A percentile compares a stretch with the other conserved stretches of the same genome.
phyloP scores from a whole-genome alignment of 2,888 invertebrate species.

The Lepidocyrtinus sp. region DNA sequence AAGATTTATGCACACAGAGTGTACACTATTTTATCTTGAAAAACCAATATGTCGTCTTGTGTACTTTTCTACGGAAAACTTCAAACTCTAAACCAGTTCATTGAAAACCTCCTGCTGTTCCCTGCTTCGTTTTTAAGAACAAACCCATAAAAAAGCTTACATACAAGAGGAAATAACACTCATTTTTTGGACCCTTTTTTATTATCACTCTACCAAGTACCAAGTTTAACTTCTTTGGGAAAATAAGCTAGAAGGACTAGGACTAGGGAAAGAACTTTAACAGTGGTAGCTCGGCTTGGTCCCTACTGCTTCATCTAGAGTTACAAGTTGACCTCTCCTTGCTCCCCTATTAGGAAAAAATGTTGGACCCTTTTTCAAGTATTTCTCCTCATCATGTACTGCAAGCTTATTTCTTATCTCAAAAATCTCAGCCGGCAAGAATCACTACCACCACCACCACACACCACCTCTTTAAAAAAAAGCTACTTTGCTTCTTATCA shows the following conservation, averaged over 20 bases:
- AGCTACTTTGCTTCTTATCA: conserved; percentile 48
- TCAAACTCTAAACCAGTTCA: conserved; percentile 52
- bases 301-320: background rate
- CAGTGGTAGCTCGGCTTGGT: background rate
- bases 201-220: background rate
- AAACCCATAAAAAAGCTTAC: background rate
- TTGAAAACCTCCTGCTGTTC: conserved; percentile 62
- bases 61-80: background rate
- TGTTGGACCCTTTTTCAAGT: conserved; percentile 32
- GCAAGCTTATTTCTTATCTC: conserved; percentile 29
- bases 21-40: background rate
- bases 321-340: background rate
- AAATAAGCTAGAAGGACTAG: background rate
- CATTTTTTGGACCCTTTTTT: background rate
- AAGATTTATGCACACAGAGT: background rate
- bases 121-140: conserved; percentile 18
- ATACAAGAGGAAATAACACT: background rate
- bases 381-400: background rate
- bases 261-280: background rate
- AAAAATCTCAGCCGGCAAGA: conserved; percentile 25
- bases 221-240: background rate
- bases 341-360: background rate
- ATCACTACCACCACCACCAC: conserved; percentile 22
- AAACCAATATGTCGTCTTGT: background rate
- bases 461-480: conserved; percentile 25